Evolutionary conservation across 2,888 invertebrate species (phyloP), one percentile per base, ranked within the genome.

Genomic region (Apotomis capreana): DNA sequence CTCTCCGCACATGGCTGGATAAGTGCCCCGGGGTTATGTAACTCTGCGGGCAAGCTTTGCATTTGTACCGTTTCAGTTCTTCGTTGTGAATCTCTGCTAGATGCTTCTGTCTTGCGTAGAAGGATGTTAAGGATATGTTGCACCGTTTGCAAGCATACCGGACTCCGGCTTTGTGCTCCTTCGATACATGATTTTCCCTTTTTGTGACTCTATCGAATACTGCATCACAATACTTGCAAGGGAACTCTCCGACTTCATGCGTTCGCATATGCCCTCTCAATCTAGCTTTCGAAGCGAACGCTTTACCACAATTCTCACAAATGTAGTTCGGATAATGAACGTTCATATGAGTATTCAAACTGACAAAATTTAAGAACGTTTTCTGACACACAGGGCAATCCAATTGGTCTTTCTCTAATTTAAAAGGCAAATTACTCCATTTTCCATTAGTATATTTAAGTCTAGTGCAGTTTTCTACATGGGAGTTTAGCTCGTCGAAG

Each of bases 251-350:
- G 1, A 93, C 87, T 72, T 94, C 94, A 64, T 94, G 94, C 0
- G 93, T 94, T 46, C 94, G 78, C 84, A 94, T 89, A 70, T 94
- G 94, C 0, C 94, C 94, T 10, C 91, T 74, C 0, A 94, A 74
- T 0, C 94, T 80, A 0, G 94, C 91, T 73, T 90, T 90, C 0
- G 94, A 94, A 0, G 94, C 94, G 72, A 94, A 94, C 0, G 92
- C 93, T 68, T 94, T 94, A 0, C 93, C 93, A 71, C 94, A 94
- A 75, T 86, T 91, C 69, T 93, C 91, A 69, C 94, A 94, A 0
- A 93, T 92, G 74, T 93, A 91, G 62, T 92, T 90, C 0, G 92
- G 92, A 51, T 92, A 94, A 10, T 94, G 94, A 0, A 91, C 80
- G 49, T 94, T 94, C 91, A 94, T 94, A 71, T 94, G 94, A 0